Conservation (phyloP, 2,888 invertebrate genomes). For the Imbricaverruca yamaguchii region DNA sequence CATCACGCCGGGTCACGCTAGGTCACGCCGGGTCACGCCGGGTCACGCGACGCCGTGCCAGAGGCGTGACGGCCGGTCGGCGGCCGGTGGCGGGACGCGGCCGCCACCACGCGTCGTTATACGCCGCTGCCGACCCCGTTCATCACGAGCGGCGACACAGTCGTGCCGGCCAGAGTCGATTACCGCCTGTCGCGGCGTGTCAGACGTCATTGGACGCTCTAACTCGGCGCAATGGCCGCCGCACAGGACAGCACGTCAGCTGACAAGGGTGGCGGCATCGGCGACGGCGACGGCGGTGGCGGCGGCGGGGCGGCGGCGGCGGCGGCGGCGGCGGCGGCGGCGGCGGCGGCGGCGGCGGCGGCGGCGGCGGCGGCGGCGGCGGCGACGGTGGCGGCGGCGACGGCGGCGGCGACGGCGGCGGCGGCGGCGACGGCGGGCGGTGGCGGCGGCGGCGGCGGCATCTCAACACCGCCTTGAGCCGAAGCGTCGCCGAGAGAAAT, state of each 20-base stretch:
- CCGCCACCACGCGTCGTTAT: no score
- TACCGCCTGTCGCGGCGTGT: neutral
- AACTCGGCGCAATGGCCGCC: neutral
- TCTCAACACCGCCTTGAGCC: no score
- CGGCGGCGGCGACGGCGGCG: neutral
- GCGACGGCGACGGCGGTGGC: neutral
- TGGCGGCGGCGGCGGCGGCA: neutral
- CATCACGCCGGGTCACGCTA: no score
- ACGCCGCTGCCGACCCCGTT: neutral
- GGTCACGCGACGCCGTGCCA: no score
- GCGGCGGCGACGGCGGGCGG: neutral
- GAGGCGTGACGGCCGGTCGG: no score
- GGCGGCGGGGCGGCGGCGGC: neutral
- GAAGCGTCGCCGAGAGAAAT: neutral
- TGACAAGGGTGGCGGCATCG: neutral
- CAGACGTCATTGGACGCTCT: neutral
- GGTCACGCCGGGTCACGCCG: no score
- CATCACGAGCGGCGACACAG: neutral
- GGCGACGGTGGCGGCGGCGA: neutral
- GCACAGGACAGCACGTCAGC: neutral
- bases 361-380: neutral
- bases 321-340: neutral
- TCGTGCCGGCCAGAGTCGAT: neutral
- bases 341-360: neutral
- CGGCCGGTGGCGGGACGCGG: no score